Base-by-base conservation (phyloP, 2,888 invertebrate species). In the Cataglyphis altisquamis region DNA sequence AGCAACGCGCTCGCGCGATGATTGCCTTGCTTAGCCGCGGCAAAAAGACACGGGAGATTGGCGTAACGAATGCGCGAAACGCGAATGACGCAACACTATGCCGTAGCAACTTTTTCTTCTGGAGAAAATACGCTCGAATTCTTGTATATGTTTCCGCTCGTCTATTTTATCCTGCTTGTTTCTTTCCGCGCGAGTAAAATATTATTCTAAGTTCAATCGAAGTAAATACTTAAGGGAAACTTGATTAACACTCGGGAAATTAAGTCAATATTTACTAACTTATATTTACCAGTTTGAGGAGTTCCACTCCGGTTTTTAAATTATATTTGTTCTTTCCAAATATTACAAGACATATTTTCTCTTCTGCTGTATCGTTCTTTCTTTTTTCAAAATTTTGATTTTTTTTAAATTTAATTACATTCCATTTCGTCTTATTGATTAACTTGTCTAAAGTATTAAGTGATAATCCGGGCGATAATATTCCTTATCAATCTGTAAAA, bases 61-160 rank as follows among this genome's bases (percentile, higher is more conserved):
- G 63, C 48, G 74, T 73, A 88, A 88, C 75, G 70, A 64, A 81
- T 73, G 48, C 25, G 45, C 62, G 55, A 66, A 86, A 77, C 39
- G 55, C 70, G 25, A 83, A 70, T 68, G 70, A 80, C 25, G 66
- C 63, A 68, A 83, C 48, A 52, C 63, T 70, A n/a, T 39, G 36
- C 78, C 12, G 25, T 25, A 18, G 63, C 63, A 21, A 21, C 15
- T 70, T 70, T 80, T 48, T 45, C 70, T 70, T 41, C 45, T 25
- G 21, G n/a, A 45, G 78, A 52, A 63, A 83, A 78, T 5, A 41
- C 63, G 48, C 66, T 70, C 39, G 39, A 82, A 82, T 75, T 75
- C 52, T 64, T 21, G 63, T 41, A 36, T 66, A 70, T 36, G 60
- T 80, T 80, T 60, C 45, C 39, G 21, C 5, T 21, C 25, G 32